Evolutionary conservation across 1,140 invertebrate genomes (phyloP), one percentile per base, ranked within the genome.

Genomic region (Panulirus ornatus): DNA sequence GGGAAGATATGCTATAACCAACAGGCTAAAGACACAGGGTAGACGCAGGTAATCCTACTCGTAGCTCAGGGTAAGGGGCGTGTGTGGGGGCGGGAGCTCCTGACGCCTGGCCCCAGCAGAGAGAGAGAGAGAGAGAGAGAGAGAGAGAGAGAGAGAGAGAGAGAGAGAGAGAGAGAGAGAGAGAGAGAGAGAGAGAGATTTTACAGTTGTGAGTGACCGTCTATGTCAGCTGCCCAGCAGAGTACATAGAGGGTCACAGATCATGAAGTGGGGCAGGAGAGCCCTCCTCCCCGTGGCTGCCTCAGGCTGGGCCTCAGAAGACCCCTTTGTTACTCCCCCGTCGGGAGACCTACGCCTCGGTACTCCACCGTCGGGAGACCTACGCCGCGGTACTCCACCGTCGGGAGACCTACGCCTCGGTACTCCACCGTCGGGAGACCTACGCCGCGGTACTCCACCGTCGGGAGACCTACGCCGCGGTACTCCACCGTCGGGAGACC

Each of bases 111-210:
- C 27, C 42, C 27, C 2, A 51, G 44, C 36, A 40, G 71, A 16
- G 38, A n/a, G 76, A 40, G n/a, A 42, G 76, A 11, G 16, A 79
- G 44, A 47, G 47, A 1, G 51, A 47, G 70, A 30, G 30, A 73
- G 70, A 34, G 70, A 73, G 70, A 73, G 70, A 73, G 36, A 76
- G 36, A 76, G 6, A 40, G 73, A 40, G 73, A 76, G 73, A 40
- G 73, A 76, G 36, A 34, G 70, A 34, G 70, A 73, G 70, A 73
- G 30, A 73, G 70, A 73, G 70, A 34, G 70, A 73, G 70, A 73
- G 44, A 38, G n/a, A 38, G 71, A 51, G 76, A 11, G 8, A 22
- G 14, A n/a, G 76, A 44, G 44, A 44, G 22, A 34, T 34, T 30
- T 22, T 30, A 70, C 27, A n/a, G 36, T n/a, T 70, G 5, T 30